Percentiles rank a stretch among this genome's conserved stretches.
These are phyloP conservation scores for Eudasyphora cyanicolor DNA, from an alignment of 2,888 invertebrate genomes.

Conservation along the genomic window DNA sequence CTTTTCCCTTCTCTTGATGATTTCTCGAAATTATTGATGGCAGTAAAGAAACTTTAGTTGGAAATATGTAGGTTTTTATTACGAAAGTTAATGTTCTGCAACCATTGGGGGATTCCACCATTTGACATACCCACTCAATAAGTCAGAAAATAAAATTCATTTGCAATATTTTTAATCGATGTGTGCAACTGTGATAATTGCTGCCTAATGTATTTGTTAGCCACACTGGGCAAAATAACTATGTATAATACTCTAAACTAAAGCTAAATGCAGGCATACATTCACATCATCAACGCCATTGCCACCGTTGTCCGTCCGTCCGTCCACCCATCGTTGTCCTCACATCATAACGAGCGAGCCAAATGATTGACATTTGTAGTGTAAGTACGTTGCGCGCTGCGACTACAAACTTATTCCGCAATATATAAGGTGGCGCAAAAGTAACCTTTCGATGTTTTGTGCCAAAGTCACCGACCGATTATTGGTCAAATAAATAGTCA, in stretches of 20 bases:
- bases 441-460: too few relatives aligned
- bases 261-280: neutral
- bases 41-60: too few relatives aligned
- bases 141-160: neutral
- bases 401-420: neutral
- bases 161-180: neutral
- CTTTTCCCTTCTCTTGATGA: too few relatives aligned
- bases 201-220: neutral
- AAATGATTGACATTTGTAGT: conserved; percentile 16
- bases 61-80: too few relatives aligned
- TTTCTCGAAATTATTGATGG: too few relatives aligned
- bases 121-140: neutral
- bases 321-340: neutral
- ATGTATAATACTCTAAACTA: neutral
- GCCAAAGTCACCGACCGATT: too few relatives aligned
- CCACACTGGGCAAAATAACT: too few relatives aligned
- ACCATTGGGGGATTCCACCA: neutral
- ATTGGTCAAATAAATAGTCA: too few relatives aligned
- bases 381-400: neutral
- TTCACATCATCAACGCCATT: neutral
- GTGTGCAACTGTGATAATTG: conserved; percentile 11
- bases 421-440: too few relatives aligned
- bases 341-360: neutral
- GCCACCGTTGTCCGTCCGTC: too few relatives aligned
- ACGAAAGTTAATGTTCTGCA: neutral